Conservation (phyloP, 2,797 vertebrate species). For the Craterocephalus amniculus region DNA sequence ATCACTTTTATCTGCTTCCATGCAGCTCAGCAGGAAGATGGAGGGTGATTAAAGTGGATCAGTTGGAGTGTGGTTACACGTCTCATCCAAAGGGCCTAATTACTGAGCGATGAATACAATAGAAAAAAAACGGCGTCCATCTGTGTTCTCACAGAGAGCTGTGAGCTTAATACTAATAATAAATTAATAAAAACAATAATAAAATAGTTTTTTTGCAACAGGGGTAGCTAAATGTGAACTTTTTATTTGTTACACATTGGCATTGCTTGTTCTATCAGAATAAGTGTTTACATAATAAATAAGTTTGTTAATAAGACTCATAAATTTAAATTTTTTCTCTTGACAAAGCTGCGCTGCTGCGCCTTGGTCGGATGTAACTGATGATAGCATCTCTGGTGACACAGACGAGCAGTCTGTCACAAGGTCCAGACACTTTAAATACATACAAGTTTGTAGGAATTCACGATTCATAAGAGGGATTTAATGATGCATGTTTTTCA, state of each 20-base stretch:
- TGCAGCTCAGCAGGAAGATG: conserved; percentile 48
- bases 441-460: background rate
- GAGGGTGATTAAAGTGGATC: conserved; percentile 47
- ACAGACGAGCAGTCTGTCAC: background rate
- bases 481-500: too few species aligned
- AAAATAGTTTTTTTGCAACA: too few species aligned
- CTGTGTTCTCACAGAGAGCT: conserved; percentile 13
- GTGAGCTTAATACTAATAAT: background rate
- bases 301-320: background rate
- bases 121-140: conserved; percentile 31
- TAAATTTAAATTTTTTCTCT: background rate
- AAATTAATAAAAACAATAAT: background rate
- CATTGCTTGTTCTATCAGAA: too few species aligned
- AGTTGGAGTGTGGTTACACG: conserved; percentile 30
- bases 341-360: background rate
- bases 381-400: background rate
- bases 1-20: conserved; percentile 47
- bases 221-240: too few species aligned
- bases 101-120: conserved; percentile 33
- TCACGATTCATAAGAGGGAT: background rate
- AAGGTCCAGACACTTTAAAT: background rate
- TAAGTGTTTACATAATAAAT: too few species aligned
- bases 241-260: too few species aligned
- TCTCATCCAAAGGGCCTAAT: conserved; percentile 46
- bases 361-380: background rate